Base-by-base conservation (phyloP, 2,113 vertebrate species). In the Suricata suricatta region DNA sequence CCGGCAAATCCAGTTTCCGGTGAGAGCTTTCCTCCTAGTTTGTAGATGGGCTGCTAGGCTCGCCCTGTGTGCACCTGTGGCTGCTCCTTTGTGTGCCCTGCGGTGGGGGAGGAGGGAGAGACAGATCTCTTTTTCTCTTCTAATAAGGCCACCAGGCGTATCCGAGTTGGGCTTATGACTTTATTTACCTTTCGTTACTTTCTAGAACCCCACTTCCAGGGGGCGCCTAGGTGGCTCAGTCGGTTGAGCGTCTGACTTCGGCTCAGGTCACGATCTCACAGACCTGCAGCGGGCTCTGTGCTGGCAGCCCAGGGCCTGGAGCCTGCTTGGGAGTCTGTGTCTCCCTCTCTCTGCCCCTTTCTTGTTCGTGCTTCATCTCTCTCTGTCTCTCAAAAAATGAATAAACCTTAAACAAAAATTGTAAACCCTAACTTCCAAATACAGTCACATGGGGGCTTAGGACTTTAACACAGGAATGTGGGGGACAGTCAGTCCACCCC, bases 361-460 rank as follows among this genome's bases (percentile, higher is more conserved):
- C 54, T 19, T 57, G 54, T 19, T 21, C 5, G 6, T 57, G 54
- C 57, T 60, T 21, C 8, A 21, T 60, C 21, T 23, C 41, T 41
- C 54, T 23, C 7, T 23, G 4, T 57, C 54, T 57, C 54, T 57
- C 54, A 57, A 23, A 57, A 57, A 57, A 9, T 2, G 21, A 57
- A 57, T 57, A 23, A 57, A 23, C 54, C 21, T 21, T 57, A 57
- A 57, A 57, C 54, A 57, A 57, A 57, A 9, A 25, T 23, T 7
- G 21, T 60, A 60, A 60, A 23, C 14, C 11, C 27, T 63, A 9
- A 9, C 29, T 9, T 76, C 72, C 41, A 29, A 47, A 52, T 5
- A 23, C 0, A 13, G 31, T 60, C 11, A 0, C 16, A 0, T 0
- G 47, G 31, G 38, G 11, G 16, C 14, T 25, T 29, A 81, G 35